Conservation (phyloP, 2,797 vertebrate genomes). For the Champsocephalus esox region DNA sequence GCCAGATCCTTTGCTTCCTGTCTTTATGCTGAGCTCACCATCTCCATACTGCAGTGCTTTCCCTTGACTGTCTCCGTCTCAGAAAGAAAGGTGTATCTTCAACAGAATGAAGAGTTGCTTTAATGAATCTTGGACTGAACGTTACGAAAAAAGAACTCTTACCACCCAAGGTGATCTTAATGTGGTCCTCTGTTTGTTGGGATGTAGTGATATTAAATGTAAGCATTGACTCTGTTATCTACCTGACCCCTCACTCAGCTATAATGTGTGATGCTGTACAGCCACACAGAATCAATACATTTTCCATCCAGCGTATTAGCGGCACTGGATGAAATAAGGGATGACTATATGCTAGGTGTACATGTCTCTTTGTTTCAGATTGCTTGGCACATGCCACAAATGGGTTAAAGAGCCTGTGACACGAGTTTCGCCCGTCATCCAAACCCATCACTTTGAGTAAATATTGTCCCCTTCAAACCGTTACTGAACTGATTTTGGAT, state of each 20-base stretch:
- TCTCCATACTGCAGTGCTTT: neutral
- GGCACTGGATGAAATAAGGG: constrained; percentile 6
- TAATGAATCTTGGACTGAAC: neutral
- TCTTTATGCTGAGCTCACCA: neutral
- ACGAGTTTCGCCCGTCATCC: too few species aligned
- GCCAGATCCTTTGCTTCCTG: neutral
- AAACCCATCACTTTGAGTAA: too few species aligned
- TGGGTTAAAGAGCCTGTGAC: neutral
- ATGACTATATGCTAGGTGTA: neutral
- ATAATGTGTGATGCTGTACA: neutral
- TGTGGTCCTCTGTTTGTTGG: neutral
- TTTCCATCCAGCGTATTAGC: constrained; percentile 8
- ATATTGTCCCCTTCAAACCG: too few species aligned
- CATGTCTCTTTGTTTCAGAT: constrained; percentile 35
- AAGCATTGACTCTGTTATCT: neutral
- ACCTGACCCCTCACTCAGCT: neutral
- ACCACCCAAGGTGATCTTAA: neutral
- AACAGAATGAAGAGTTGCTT: too few species aligned
- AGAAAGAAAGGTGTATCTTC: too few species aligned
- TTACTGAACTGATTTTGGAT: too few species aligned
- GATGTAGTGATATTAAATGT: neutral
- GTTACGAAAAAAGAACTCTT: rapidly evolving
- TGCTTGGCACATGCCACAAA: neutral
- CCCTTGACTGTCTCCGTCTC: neutral
- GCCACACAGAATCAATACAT: constrained; percentile 26